Evolutionary conservation across 2,888 invertebrate species (phyloP), one percentile per base, ranked within the genome.

Genomic region (Celastrina argiolus): DNA sequence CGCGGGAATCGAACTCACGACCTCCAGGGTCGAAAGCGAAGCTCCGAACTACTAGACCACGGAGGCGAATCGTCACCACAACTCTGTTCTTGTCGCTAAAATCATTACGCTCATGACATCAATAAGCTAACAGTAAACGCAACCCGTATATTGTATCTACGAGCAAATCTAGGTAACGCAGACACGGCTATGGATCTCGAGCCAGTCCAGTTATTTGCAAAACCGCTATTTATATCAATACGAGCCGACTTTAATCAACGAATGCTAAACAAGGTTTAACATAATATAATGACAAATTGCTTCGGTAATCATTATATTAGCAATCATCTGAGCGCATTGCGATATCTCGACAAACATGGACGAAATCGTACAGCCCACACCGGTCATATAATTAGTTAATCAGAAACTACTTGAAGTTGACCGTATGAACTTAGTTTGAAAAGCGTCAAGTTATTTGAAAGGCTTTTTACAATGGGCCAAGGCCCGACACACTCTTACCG

Each of bases 221-320:
- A 87, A 88, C 88, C 87, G 87, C 88, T 89, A 89, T 83, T 87
- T 85, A 86, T 83, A 85, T 78, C 81, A 83, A 84, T 84, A 78
- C 85, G 76, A 79, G 72, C 68, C 72, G 66, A 75, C 75, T 80
- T 82, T 81, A 79, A 77, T 75, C 73, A 77, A 79, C 75, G 69
- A 45, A 71, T 68, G 36, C 64, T 69, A 56, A 67, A 66, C 67
- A 59, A 68, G 56, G 8, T 58, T 56, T 58, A 66, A 61, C 59
- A 39, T 45, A 58, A 16, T 36, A 39, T 63, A 63, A 14, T 39
- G 58, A 39, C 42, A n/a, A n/a, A 63, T 22, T 63, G 28, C 41
- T 22, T 63, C 34, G 18, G n/a, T n/a, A 22, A 63, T 63, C 45
- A 18, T 45, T 45, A 45, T 18, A 45, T 45, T 45, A 45, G 45